These are phyloP conservation scores for Athalia cordata DNA, from an alignment of 2,888 invertebrate species.

Conservation along the genomic window DNA sequence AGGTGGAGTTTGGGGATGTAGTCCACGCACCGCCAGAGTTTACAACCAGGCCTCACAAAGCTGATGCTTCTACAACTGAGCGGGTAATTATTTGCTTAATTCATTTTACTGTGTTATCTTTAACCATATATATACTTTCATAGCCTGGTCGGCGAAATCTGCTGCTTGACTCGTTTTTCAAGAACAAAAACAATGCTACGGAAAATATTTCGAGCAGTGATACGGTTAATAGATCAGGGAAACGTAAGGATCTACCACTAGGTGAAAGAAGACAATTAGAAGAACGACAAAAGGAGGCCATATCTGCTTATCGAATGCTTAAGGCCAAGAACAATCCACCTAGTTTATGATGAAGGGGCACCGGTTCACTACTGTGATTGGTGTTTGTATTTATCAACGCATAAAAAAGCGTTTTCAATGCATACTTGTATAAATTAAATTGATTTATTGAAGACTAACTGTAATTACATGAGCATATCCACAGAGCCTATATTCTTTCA, in stretches of 20 bases:
- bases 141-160: conserved; percentile 81
- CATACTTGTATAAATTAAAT: conserved; percentile 4
- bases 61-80: conserved; percentile 69
- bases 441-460: conserved; percentile 10
- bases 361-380: not conserved
- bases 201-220: conserved; percentile 44
- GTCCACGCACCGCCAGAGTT: conserved; percentile 84
- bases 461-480: conserved; percentile 29
- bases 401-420: not conserved
- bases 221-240: conserved; percentile 75
- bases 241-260: conserved; percentile 78
- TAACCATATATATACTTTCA: conserved; percentile 57
- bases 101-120: conserved; percentile 45
- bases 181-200: conserved; percentile 46
- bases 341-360: not conserved
- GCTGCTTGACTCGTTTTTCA: conserved; percentile 77
- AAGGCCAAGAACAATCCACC: conserved; percentile 67
- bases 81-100: conserved; percentile 68
- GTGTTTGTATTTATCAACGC: conserved; percentile 3
- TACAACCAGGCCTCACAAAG: conserved; percentile 75
- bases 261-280: conserved; percentile 78
- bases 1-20: conserved; percentile 84
- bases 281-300: conserved; percentile 76
- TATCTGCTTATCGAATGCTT: conserved; percentile 78
- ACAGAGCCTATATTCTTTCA: not conserved